Percentiles rank a stretch among this genome's conserved stretches.
Evolutionary conservation across 2,888 invertebrate species (phyloP).

Genomic region (Desoria tigrina): DNA sequence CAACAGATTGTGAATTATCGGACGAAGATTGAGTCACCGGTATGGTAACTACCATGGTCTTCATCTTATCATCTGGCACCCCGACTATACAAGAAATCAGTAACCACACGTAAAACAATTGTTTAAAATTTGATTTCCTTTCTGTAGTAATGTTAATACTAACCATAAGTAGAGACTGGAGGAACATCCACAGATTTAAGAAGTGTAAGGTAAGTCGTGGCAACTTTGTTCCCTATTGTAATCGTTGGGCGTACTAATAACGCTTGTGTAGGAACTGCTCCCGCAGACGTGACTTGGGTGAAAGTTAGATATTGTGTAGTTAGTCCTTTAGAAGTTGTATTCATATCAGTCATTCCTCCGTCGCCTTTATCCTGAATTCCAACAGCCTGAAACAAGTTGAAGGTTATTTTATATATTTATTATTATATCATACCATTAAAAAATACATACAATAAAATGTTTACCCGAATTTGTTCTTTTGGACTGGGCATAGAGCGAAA

Average conservation of each 20-base stretch:
- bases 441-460: neutral
- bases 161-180: neutral
- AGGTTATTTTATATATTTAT: conserved; percentile 8
- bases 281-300: conserved; percentile 45
- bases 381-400: neutral
- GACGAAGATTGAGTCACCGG: no score
- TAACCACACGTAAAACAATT: no score
- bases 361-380: conserved; percentile 12
- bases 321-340: conserved; percentile 6
- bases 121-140: no score
- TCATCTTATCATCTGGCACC: no score
- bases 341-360: no score
- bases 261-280: conserved; percentile 45
- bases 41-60: no score
- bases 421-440: conserved; percentile 3
- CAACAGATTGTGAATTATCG: no score
- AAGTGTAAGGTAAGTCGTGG: conserved; percentile 49
- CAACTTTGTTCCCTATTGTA: conserved; percentile 43
- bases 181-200: conserved; percentile 46
- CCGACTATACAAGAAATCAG: no score
- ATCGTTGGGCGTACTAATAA: conserved; percentile 51
- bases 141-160: no score
- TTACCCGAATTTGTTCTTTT: conserved; percentile 56
- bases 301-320: conserved; percentile 45
- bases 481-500: conserved; percentile 82